Base-by-base conservation (phyloP, 37 sponge, comb jelly and placozoan species). In the Axinella damicornis region DNA sequence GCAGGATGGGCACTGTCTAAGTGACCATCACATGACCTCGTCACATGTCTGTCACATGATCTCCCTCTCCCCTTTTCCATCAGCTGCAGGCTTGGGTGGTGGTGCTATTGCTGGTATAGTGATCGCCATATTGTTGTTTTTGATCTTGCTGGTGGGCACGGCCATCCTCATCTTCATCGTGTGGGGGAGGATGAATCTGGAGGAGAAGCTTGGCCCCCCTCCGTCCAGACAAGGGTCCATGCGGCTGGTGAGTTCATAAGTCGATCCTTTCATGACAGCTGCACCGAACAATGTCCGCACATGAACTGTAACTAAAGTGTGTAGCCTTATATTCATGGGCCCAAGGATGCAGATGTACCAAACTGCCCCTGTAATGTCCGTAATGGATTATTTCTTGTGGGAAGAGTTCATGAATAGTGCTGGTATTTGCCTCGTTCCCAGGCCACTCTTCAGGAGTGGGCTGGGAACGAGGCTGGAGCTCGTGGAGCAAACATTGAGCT, bases 201-300 rank as follows among this genome's bases (percentile, higher is more conserved):
- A 2, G 5, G 19, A 6, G 41, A 54, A 74, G 54, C 1, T 34
- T 19, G 61, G 67, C 30, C 90, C 80, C n/a, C 89, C 89, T 16
- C 83, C 89, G 1, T 63, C 62, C 34, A 63, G 91, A 37, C 64
- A 79, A 25, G 90, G 90, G 25, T 90, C 90, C 34, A 41, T 83
- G 35, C 71, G 90, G 74, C 67, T 90, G 61, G 88, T 88, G 22
- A 81, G 82, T 16, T 37, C 16, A 25, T 24, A 71, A 38, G 46
- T 71, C 17, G 36, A 37, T 31, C 2, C 24, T 24, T 25, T 71
- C n/a, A n/a, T n/a, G n/a, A n/a, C n/a, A n/a, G n/a, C n/a, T n/a
- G n/a, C n/a, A n/a, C n/a, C n/a, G n/a, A n/a, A n/a, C n/a, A n/a
- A n/a, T n/a, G n/a, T n/a, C n/a, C n/a, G n/a, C n/a, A n/a, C n/a